Base-by-base conservation (phyloP, 2,113 vertebrate genomes). In the Seriola aureovittata region DNA sequence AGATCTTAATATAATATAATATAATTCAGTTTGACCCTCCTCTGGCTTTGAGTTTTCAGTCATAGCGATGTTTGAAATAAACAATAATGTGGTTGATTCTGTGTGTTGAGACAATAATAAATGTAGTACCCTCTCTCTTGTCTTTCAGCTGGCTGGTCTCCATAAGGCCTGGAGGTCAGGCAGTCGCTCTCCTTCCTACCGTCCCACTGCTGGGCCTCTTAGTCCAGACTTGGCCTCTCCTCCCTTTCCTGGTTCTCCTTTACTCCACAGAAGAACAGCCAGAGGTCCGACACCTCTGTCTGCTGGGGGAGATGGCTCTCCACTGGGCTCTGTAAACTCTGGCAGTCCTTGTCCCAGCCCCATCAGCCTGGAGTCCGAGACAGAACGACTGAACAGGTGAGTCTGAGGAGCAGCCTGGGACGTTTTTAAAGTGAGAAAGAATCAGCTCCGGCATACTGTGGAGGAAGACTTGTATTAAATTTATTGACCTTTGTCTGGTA, bases 371-470 rank as follows among this genome's bases (percentile, higher is more conserved):
- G 94, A 94, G 75, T 68, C 84, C 0, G 95, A 96, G 89, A 93
- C 88, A 0, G 94, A 95, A 1, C 89, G 92, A 42, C 92, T 96
- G 29, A 94, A 94, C 85, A 95, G 95, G 96, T 94, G 80, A 84
- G 84, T 25, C 23, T 52, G 55, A 78, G 4, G 36, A 58, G 44
- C 64, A 60, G 17, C 36, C 50, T 25, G 11, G 25, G 54, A 52
- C 21, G 17, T 72, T 38, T 38, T 70, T 34, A 68, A 6, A 34
- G 40, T 62, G 40, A 54, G 21, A 4, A 58, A 64, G 66, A 75
- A 36, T 40, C 34, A 32, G 62, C 62, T 17, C 8, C 36, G 66
- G 21, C 9, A 8, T 21, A 40, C 25, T 21, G 29, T 7, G 2
- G 0, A 58, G 4, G 2, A 0, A 58, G 4, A 10, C 58, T 9